Evolutionary conservation across 2,888 invertebrate genomes (phyloP), one percentile per base, ranked within the genome.

Genomic region (Barypeithes pellucidus): DNA sequence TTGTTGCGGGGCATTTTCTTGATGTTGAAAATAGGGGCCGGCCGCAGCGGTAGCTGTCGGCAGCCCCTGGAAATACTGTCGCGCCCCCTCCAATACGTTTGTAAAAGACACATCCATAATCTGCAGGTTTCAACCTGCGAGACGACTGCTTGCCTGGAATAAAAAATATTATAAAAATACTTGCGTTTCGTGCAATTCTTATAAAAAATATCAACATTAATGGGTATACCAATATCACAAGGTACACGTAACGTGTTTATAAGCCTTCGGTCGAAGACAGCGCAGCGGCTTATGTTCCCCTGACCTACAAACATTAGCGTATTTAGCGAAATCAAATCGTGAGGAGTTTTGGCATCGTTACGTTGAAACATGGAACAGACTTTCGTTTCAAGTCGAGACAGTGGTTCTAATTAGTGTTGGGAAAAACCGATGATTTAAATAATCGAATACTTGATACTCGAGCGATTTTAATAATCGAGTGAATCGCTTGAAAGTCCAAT

Each of bases 41-140:
- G 82, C 84, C 59, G 84, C 81, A 77, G 85, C 80, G 73, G 83
- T 82, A 18, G 86, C 88, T 80, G 88, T 87, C 78, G 94, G 93
- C 85, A 94, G 88, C 85, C 93, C 93, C 90, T 93, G 92, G 87
- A 93, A 94, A 88, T 92, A 94, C 89, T 93, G 93, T 85, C 94
- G 92, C 85, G 92, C 92, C 87, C 93, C 93, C 90, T 93, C 93
- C 90, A 94, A 88, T 88, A 93, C 92, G 91, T 93, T 93, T 87
- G 91, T 92, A 88, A 89, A 90, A 87, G 90, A 90, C 87, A 90
- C 91, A 89, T 93, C 93, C 93, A 93, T 93, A 89, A 89, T 91
- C 89, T 87, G 85, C 85, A 85, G 85, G 83, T 79, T 73, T 74
- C 62, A 75, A 79, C 84, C 85, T 85, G 84, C 85, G 81, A 76